A percentile compares a stretch with the other conserved stretches of the same genome.
Conservation (phyloP, 2,797 vertebrate genomes). For the Pseudochaenichthys georgianus region DNA sequence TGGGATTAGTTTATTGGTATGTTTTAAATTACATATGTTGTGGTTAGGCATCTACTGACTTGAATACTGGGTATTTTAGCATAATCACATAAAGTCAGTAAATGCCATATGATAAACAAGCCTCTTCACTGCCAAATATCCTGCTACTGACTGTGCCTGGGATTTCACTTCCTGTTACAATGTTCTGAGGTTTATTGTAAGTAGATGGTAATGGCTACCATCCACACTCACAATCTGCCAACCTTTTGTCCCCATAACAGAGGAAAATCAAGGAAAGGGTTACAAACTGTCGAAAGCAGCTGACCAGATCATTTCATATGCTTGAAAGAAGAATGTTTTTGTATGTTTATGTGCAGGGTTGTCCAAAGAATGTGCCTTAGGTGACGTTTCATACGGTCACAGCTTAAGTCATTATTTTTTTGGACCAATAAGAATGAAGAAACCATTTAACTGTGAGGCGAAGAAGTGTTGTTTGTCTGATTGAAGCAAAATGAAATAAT, state of each 20-base stretch:
- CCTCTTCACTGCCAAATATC: conserved; percentile 59
- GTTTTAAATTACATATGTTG: conserved; percentile 23
- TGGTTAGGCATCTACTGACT: conserved; percentile 20
- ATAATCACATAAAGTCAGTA: conserved; percentile 29
- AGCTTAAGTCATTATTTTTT: conserved; percentile 51
- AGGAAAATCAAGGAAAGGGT: conserved; percentile 35
- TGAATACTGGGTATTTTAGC: conserved; percentile 31
- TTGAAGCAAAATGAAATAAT: conserved; percentile 56
- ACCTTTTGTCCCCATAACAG: conserved; percentile 13
- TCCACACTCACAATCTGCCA: conserved; percentile 17
- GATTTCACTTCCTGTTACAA: conserved; percentile 24
- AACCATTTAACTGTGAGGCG: conserved; percentile 57
- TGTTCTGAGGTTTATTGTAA: conserved; percentile 17
- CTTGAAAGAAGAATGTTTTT: conserved; percentile 78
- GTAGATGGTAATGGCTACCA: conserved; percentile 21
- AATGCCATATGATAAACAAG: conserved; percentile 33
- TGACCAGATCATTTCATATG: conserved; percentile 59
- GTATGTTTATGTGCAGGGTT: conserved; percentile 81
- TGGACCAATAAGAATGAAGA: conserved; percentile 76
- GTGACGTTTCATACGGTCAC: conserved; percentile 56
- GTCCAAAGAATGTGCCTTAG: conserved; percentile 83
- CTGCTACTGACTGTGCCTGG: conserved; percentile 45
- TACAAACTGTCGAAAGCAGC: conserved; percentile 43
- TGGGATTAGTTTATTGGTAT: not conserved
- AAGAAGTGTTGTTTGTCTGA: conserved; percentile 46